Evolutionary conservation across 2,888 invertebrate species (phyloP).

Genomic region (Ecdyonurus torrentis): DNA sequence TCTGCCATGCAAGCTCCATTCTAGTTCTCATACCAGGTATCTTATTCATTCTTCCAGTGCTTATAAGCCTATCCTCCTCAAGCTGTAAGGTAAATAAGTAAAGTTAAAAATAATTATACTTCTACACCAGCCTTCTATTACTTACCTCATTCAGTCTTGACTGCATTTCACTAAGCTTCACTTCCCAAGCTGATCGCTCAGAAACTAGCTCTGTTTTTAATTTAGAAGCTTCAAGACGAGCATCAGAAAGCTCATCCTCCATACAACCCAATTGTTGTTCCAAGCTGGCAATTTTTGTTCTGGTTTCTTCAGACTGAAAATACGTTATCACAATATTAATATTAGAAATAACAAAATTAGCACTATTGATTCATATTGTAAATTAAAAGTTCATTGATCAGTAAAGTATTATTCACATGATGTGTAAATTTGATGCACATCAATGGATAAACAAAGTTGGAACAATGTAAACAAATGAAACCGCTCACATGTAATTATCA

Average conservation of each 20-base stretch:
- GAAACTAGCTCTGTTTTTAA: slow-evolving; percentile 80
- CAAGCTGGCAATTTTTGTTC: slow-evolving; percentile 49
- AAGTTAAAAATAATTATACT: too few species aligned
- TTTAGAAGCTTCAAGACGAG: slow-evolving; percentile 63
- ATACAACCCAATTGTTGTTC: slow-evolving; percentile 72
- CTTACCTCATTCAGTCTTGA: slow-evolving; percentile 66
- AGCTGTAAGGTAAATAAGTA: slow-evolving; percentile 30
- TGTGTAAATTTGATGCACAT: too few species aligned
- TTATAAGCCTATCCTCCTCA: slow-evolving; percentile 72
- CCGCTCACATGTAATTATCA: too few species aligned
- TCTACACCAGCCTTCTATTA: too few species aligned
- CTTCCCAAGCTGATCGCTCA: slow-evolving; percentile 70
- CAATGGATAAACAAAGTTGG: not conserved
- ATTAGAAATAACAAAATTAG: not conserved
- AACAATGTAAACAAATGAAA: too few species aligned
- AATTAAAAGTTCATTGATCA: too few species aligned
- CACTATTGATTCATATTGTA: too few species aligned
- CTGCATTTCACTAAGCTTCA: slow-evolving; percentile 73
- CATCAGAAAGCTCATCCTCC: slow-evolving; percentile 77
- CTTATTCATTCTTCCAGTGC: slow-evolving; percentile 67
- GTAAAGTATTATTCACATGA: too few species aligned
- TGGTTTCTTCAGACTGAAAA: slow-evolving; percentile 53
- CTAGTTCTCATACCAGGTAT: slow-evolving; percentile 72
- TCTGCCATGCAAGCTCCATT: slow-evolving; percentile 86
- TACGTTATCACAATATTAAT: too few species aligned